Conservation (phyloP, 2,113 vertebrate genomes). For the Chascanopsetta lugubris region DNA sequence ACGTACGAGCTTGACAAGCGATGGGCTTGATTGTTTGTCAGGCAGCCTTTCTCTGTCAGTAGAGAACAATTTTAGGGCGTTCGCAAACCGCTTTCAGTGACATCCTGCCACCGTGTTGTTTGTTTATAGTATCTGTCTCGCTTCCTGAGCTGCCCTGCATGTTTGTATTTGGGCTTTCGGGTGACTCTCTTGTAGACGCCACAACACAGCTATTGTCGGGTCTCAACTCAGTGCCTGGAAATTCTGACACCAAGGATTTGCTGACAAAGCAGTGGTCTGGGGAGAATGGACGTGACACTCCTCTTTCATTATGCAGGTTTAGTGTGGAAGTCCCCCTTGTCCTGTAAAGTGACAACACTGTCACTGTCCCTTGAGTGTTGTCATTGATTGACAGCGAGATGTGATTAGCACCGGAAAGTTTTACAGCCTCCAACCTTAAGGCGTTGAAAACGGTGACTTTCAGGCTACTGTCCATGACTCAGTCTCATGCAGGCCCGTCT, state of each 20-base stretch:
- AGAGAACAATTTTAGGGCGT: slow-evolving; percentile 54
- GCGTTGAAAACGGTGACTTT: slow-evolving; percentile 48
- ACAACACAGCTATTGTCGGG: slow-evolving; percentile 69
- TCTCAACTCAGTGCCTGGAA: slow-evolving; percentile 52
- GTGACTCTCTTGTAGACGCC: slow-evolving; percentile 50
- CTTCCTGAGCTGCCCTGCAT: slow-evolving; percentile 54
- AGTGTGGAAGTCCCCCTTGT: not conserved
- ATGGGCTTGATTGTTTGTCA: slow-evolving; percentile 30
- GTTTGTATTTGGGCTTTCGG: slow-evolving; percentile 74
- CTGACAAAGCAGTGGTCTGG: slow-evolving; percentile 28
- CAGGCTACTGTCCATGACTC: slow-evolving; percentile 45
- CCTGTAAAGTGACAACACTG: slow-evolving; percentile 1
- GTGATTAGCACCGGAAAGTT: slow-evolving; percentile 42
- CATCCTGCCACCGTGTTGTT: slow-evolving; percentile 70
- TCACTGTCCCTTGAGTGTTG: slow-evolving; percentile 21
- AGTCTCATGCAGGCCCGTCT: slow-evolving; percentile 21
- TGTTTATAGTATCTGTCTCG: slow-evolving; percentile 64
- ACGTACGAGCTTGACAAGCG: slow-evolving; percentile 5
- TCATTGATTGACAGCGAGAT: slow-evolving; percentile 48
- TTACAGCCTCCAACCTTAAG: slow-evolving; percentile 23
- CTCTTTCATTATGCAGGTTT: slow-evolving; percentile 17
- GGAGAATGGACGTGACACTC: slow-evolving; percentile 37
- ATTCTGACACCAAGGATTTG: slow-evolving; percentile 56
- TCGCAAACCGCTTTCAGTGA: slow-evolving; percentile 61
- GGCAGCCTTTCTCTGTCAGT: slow-evolving; percentile 30